Evolutionary conservation across 2,888 invertebrate genomes (phyloP), one percentile per base, ranked within the genome.

Genomic region (Cordilura impudica): DNA sequence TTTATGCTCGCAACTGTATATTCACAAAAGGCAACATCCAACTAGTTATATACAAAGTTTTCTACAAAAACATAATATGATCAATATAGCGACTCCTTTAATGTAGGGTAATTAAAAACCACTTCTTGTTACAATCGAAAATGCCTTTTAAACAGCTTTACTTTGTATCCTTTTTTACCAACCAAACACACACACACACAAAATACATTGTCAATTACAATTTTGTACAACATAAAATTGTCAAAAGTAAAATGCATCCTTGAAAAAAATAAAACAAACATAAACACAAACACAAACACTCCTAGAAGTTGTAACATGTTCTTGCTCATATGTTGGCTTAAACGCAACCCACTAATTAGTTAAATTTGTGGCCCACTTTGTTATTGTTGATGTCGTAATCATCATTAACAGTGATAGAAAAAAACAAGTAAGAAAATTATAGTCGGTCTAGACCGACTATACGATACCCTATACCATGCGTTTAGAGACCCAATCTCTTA

Each of bases 311-410:
- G 29, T 29, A 60, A 51, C 66, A 60, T 66, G 58, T 65, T 65
- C 45, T 29, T 45, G 14, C 23, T 45, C 16, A 43, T 26, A n/a
- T 14, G 19, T 45, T 53, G 31, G 16, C 43, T 47, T 12, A 1
- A 61, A 54, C 47, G 47, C 63, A 69, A 47, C 61, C 49, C 69
- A n/a, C 69, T 69, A 69, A 75, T 75, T 75, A 69, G 61, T 69
- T 49, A 69, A 75, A 69, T 69, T 63, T 69, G 69, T 56, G 69
- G 69, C 49, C 39, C 69, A 56, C 21, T 75, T 75, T 75, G 69
- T 56, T 69, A 29, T 61, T 61, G 35, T 61, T 61, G 53, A 47
- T 69, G 39, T 58, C 39, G 49, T 65, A 56, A 72, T 39, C 56
- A 39, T 39, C 47, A 65, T 39, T 56, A 49, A 14, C 54, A 23